A percentile compares a stretch with the other conserved stretches of the same genome.
phyloP scores from a whole-genome alignment of 2,888 invertebrate species.

The Latheticus oryzae region DNA sequence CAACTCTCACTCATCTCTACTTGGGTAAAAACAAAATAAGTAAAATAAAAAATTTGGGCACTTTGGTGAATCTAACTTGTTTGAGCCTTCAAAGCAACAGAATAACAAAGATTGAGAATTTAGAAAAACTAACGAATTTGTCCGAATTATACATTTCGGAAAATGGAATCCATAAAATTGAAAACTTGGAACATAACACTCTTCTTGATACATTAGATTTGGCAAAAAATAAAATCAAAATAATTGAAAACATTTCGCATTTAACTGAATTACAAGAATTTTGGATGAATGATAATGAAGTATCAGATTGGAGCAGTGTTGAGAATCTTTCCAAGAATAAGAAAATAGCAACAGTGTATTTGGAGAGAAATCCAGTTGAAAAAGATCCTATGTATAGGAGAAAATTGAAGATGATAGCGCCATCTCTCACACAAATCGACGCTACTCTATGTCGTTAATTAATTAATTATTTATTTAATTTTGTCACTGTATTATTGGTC shows the following conservation, averaged over 20 bases:
- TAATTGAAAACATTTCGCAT: constrained; percentile 82
- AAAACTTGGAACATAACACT: constrained; percentile 78
- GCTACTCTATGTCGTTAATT: constrained; percentile 87
- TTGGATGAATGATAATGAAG: constrained; percentile 94
- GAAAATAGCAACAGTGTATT: constrained; percentile 85
- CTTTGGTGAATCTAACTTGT: constrained; percentile 78
- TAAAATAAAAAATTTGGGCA: constrained; percentile 84
- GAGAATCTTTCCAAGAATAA: constrained; percentile 78
- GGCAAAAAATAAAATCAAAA: constrained; percentile 86
- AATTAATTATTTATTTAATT: neutral
- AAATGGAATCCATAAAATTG: constrained; percentile 86
- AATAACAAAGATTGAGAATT: constrained; percentile 85
- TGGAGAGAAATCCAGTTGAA: constrained; percentile 92
- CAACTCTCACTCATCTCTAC: constrained; percentile 81
- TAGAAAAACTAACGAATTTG: constrained; percentile 78
- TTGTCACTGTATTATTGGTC: constrained; percentile 4
- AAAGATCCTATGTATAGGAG: constrained; percentile 88
- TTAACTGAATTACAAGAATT: constrained; percentile 88
- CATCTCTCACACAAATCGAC: constrained; percentile 92
- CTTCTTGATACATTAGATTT: constrained; percentile 89
- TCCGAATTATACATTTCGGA: constrained; percentile 94
- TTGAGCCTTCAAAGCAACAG: constrained; percentile 94
- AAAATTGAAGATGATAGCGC: constrained; percentile 89
- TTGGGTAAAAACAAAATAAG: constrained; percentile 96
- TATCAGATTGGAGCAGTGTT: constrained; percentile 87